Conservation (phyloP, 2,797 vertebrate species). For the Petrocephalus schoutedeni region DNA sequence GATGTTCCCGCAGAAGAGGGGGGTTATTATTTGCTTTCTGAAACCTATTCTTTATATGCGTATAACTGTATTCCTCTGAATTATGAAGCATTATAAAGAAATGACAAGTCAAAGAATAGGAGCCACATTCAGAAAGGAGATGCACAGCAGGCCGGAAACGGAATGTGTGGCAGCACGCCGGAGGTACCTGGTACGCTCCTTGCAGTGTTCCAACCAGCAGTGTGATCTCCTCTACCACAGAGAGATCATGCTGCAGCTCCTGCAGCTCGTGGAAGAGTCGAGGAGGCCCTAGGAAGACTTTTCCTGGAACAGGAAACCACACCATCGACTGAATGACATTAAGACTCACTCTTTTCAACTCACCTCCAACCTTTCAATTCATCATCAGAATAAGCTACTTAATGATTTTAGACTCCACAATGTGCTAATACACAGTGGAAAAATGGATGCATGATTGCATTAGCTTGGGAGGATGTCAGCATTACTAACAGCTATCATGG, state of each 20-base stretch:
- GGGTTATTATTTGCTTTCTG: not conserved
- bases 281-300: constrained; percentile 80
- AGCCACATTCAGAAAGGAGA: not conserved
- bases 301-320: constrained; percentile 55
- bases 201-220: constrained; percentile 85
- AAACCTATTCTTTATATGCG: not conserved
- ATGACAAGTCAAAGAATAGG: not conserved
- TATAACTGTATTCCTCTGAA: not conserved
- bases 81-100: not conserved
- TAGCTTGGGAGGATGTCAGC: not conserved
- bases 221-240: constrained; percentile 87
- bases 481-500: not conserved
- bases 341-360: not conserved
- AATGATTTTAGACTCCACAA: not conserved
- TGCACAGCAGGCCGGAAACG: not conserved
- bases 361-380: not conserved
- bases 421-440: not conserved
- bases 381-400: not conserved
- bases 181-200: constrained; percentile 70
- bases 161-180: not conserved
- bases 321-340: not conserved
- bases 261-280: constrained; percentile 95
- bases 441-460: not conserved
- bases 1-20: not conserved
- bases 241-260: constrained; percentile 88